Evolutionary conservation across 2,888 invertebrate species (phyloP), one percentile per base, ranked within the genome.

Genomic region (Tortricodes alternella): DNA sequence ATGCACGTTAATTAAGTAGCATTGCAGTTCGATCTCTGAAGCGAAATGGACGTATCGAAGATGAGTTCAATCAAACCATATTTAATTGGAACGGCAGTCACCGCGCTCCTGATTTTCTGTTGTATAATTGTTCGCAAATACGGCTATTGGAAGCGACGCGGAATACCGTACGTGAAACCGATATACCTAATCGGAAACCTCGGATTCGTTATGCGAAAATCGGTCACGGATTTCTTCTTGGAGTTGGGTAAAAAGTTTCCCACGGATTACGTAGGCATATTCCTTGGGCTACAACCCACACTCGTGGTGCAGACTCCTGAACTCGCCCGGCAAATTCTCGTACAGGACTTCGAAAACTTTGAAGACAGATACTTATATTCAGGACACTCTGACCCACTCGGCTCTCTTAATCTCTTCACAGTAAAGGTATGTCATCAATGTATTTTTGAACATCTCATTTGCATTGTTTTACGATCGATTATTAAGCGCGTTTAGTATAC

Each of bases 361-460:
- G 75, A 78, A 62, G 74, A 85, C 38, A 71, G 87, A 64, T 73
- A 67, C 58, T 41, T 69, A 38, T 79, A 76, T 38, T 62, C 79
- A 0, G 71, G 77, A 6, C 65, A 68, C 11, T 63, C 74, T 2
- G 86, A 87, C 60, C 82, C 82, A 1, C 64, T 86, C 39, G 86
- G 86, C 1, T 71, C 83, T 1, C 65, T 85, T 19, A 85, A 85
- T 65, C 65, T 87, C n/a, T 85, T 86, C 57, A 71, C 77, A 7
- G 62, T 83, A 0, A 82, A 81, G 71, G 85, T 83, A 73, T 59
- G 68, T 62, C 15, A 19, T 39, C 46, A 3, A 9, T 37, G 16
- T 29, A 16, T 11, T 53, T 15, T 6, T 24, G 19, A 13, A 38
- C 8, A 29, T 29, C 1, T 11, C n/a, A n/a, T n/a, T n/a, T n/a